phyloP scores from a whole-genome alignment of 2,888 invertebrate genomes.

The Cepaea hortensis region DNA sequence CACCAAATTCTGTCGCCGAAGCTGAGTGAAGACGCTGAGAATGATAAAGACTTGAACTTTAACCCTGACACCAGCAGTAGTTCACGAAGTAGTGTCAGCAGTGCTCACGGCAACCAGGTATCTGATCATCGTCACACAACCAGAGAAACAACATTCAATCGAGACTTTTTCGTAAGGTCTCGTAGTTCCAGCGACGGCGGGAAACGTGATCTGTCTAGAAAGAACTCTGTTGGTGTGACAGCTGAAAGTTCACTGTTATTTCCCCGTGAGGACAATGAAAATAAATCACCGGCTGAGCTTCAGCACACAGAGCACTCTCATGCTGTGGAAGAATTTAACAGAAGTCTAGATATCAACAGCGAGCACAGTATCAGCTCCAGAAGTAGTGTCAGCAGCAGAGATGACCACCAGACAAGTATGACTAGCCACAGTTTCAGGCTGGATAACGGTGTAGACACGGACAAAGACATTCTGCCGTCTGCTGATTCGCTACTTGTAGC shows the following conservation, averaged over 20 bases:
- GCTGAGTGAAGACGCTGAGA: neutral
- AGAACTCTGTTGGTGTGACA: neutral
- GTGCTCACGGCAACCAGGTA: neutral
- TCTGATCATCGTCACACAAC: neutral
- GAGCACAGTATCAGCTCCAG: neutral
- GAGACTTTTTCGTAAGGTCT: constrained; percentile 12
- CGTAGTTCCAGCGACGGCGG: neutral
- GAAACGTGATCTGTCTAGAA: neutral
- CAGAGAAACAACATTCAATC: constrained; percentile 41
- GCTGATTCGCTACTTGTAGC: neutral
- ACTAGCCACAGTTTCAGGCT: no score
- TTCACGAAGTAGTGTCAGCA: neutral
- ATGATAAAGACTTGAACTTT: neutral
- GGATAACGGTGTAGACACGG: neutral
- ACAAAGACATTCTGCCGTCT: neutral
- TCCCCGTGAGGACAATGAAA: neutral
- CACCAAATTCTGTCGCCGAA: constrained; percentile 21
- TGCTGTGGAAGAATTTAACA: neutral
- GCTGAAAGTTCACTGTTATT: neutral
- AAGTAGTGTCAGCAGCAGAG: neutral
- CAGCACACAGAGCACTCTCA: neutral
- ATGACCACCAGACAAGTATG: no score
- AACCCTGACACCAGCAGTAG: neutral
- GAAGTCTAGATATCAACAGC: neutral
- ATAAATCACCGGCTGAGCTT: neutral